Percentiles rank a stretch among this genome's conserved stretches.
phyloP scores from a whole-genome alignment of 2,797 vertebrate species.

The Smutsia temminckii region DNA sequence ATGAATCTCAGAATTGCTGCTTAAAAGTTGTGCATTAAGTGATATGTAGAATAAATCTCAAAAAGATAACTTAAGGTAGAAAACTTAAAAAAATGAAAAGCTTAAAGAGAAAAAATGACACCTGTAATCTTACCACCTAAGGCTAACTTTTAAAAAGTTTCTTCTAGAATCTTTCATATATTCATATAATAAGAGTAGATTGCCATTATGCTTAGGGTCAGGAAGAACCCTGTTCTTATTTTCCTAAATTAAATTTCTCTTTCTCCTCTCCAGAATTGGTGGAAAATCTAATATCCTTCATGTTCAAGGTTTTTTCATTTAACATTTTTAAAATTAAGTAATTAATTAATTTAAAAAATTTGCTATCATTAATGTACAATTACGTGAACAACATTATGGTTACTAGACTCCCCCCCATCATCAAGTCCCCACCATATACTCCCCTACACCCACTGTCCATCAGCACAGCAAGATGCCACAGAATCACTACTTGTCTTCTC shows the following conservation, averaged over 20 bases:
- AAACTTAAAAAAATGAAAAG: neutral
- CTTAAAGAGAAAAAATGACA: neutral
- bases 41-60: neutral
- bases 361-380: too few relatives aligned
- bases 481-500: too few relatives aligned
- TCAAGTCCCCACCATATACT: too few relatives aligned
- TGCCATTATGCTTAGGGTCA: neutral
- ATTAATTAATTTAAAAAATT: too few relatives aligned
- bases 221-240: neutral
- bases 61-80: neutral
- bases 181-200: neutral
- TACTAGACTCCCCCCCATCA: too few relatives aligned
- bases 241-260: neutral
- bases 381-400: too few relatives aligned
- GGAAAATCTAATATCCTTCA: neutral
- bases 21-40: slow-evolving; percentile 10
- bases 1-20: slow-evolving; percentile 25
- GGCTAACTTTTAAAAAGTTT: neutral
- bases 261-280: neutral
- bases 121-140: neutral
- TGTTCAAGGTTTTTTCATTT: neutral
- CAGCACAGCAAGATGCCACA: too few relatives aligned
- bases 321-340: neutral
- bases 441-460: too few relatives aligned
- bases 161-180: neutral